Evolutionary conservation across 2,113 vertebrate species (phyloP).

Genomic region (Ginglymostoma cirratum): DNA sequence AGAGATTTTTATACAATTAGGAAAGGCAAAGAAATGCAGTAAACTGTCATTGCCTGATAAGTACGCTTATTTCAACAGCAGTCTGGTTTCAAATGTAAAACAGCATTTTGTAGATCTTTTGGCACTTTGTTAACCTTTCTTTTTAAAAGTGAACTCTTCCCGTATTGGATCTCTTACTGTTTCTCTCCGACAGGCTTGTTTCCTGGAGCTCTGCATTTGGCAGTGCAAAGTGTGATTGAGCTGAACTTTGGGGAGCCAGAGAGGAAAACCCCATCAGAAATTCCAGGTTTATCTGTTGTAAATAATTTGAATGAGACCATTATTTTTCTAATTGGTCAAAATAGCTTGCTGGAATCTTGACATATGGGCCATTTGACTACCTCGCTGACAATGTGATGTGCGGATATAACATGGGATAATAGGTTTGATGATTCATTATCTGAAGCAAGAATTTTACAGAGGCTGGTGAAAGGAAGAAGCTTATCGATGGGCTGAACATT

Average conservation of each 20-base stretch:
- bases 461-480: neutral
- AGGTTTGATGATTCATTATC: neutral
- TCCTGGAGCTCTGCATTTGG: neutral
- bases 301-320: neutral
- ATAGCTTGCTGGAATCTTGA: neutral
- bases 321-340: neutral
- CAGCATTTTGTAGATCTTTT: neutral
- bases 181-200: neutral
- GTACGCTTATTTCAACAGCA: neutral
- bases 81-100: neutral
- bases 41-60: neutral
- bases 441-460: neutral
- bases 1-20: neutral
- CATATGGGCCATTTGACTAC: neutral
- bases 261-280: neutral
- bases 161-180: neutral
- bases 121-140: neutral
- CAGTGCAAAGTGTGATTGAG: neutral
- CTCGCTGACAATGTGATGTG: neutral
- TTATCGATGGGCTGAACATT: neutral
- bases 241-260: neutral
- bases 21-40: neutral
- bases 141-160: neutral
- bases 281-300: neutral
- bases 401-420: neutral